phyloP scores from a whole-genome alignment of 2,797 vertebrate species.

The Gephyroberyx darwinii region DNA sequence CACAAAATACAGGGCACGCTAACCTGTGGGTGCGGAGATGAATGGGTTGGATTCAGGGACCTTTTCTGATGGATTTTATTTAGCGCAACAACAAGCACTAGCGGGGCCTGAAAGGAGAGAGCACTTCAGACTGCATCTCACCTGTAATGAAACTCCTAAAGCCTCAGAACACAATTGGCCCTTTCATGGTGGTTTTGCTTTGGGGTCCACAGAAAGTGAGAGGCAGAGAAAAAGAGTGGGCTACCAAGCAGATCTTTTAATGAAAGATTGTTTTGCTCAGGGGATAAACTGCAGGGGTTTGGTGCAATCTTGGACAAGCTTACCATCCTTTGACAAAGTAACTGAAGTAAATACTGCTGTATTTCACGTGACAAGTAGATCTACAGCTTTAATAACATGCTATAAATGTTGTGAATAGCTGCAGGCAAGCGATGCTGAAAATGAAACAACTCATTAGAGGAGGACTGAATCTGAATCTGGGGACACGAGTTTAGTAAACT shows the following conservation, averaged over 20 bases:
- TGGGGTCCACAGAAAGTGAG: conserved; percentile 32
- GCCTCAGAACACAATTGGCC: conserved; percentile 67
- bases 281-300: conserved; percentile 10
- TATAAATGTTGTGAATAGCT: conserved; percentile 4
- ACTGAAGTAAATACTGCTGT: background rate
- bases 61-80: conserved; percentile 46
- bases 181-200: conserved; percentile 66
- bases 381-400: background rate
- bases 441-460: conserved; percentile 47
- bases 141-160: conserved; percentile 70
- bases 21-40: conserved; percentile 44
- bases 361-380: conserved; percentile 1
- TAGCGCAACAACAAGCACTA: conserved; percentile 37
- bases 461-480: conserved; percentile 51
- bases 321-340: background rate
- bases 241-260: conserved; percentile 25
- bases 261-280: conserved; percentile 25
- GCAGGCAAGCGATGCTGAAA: conserved; percentile 29
- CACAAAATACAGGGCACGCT: conserved; percentile 32
- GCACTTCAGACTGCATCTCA: conserved; percentile 56
- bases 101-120: conserved; percentile 64
- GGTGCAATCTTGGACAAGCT: background rate
- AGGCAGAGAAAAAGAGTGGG: conserved; percentile 29
- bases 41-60: conserved; percentile 43
- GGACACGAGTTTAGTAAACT: conserved; percentile 37